phyloP scores from a whole-genome alignment of 2,797 vertebrate species.

The Ptychadena robeensis region DNA sequence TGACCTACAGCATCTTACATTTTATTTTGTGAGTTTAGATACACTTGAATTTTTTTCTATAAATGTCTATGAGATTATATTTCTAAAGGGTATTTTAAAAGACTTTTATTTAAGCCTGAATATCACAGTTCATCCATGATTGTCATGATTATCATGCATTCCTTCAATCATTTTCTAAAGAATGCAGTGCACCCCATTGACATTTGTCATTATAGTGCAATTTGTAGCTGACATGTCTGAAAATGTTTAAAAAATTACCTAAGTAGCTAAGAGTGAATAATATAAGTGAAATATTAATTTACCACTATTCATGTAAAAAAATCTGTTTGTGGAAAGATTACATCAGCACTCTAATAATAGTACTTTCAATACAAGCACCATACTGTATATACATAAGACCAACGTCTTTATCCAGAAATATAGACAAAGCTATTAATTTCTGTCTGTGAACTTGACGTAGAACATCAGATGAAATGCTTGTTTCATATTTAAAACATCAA shows the following conservation, averaged over 20 bases:
- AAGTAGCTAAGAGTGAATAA: not conserved
- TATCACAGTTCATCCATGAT: not conserved
- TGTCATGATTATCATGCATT: not conserved
- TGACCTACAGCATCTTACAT: too few species aligned
- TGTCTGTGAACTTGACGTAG: not conserved
- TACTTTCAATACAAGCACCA: too few species aligned
- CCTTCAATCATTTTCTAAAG: not conserved
- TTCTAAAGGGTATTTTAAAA: not conserved
- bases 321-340: not conserved
- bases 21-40: too few species aligned
- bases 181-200: not conserved
- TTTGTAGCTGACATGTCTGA: not conserved
- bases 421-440: not conserved
- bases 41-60: too few species aligned
- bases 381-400: too few species aligned
- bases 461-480: not conserved
- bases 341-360: not conserved
- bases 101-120: not conserved
- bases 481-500: conserved; percentile 1
- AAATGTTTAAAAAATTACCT: not conserved
- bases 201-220: not conserved
- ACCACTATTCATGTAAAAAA: not conserved
- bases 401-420: too few species aligned
- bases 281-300: too few species aligned
- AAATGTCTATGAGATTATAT: not conserved